Percentiles rank a stretch among this genome's conserved stretches.
phyloP scores from a whole-genome alignment of 2,888 invertebrate genomes.

The Hypomecis punctinalis region DNA sequence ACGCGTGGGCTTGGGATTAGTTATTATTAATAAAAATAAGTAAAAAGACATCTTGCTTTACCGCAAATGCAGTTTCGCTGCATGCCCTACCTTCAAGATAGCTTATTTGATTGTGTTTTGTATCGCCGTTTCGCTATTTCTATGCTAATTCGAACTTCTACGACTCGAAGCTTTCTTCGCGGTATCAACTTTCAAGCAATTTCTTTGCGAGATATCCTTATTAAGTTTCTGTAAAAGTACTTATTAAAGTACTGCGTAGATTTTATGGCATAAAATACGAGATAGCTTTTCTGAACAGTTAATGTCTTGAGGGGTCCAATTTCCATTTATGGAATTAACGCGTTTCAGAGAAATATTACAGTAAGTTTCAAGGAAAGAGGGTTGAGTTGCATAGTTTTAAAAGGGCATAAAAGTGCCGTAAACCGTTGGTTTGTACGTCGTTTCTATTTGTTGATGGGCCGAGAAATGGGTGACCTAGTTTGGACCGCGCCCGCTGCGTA shows the following conservation, averaged over 20 bases:
- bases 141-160: conserved; percentile 11
- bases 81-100: conserved; percentile 18
- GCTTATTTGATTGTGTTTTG: conserved; percentile 31
- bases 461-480: conserved; percentile 82
- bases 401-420: conserved; percentile 62
- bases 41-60: conserved; percentile 4
- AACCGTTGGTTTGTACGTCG: conserved; percentile 59
- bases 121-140: conserved; percentile 11
- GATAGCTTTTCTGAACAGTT: conserved; percentile 53
- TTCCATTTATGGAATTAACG: conserved; percentile 44
- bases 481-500: conserved; percentile 70
- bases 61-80: conserved; percentile 32
- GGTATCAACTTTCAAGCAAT: conserved; percentile 13
- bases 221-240: conserved; percentile 1
- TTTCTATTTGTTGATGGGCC: conserved; percentile 56
- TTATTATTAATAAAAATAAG: conserved; percentile 49
- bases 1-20: conserved; percentile 65
- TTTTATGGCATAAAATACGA: conserved; percentile 45
- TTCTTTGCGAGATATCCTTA: conserved; percentile 17
- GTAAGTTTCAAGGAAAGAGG: conserved; percentile 60
- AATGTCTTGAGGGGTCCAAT: conserved; percentile 46
- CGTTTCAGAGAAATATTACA: conserved; percentile 39
- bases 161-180: conserved; percentile 16
- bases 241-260: conserved; percentile 19
- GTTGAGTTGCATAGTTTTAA: conserved; percentile 61